A percentile compares a stretch with the other conserved stretches of the same genome.
phyloP scores from a whole-genome alignment of 1,140 invertebrate genomes.

The Drosophila ambigua region DNA sequence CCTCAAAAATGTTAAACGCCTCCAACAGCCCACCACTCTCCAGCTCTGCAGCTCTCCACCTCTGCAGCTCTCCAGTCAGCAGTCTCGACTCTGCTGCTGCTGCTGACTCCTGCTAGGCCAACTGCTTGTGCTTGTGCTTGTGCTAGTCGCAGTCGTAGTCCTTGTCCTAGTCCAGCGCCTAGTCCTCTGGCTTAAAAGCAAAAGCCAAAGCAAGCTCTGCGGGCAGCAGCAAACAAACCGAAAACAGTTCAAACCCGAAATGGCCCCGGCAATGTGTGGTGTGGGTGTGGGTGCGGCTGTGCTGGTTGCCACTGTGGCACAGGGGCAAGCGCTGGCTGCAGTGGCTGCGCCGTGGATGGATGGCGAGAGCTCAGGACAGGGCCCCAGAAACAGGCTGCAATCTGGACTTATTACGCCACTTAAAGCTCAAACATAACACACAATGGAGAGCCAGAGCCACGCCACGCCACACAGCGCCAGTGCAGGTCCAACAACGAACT shows the following conservation, averaged over 20 bases:
- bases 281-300: too few species aligned
- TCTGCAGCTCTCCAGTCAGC: not conserved
- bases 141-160: not conserved
- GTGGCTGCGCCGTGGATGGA: conserved; percentile 3
- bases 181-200: conserved; percentile 68
- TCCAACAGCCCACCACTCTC: conserved; percentile 18
- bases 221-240: conserved; percentile 66
- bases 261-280: too few species aligned
- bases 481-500: not conserved
- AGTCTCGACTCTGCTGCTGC: not conserved
- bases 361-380: conserved; percentile 8
- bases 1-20: conserved; percentile 80
- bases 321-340: too few species aligned
- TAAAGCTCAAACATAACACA: conserved; percentile 69
- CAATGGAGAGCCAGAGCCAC: not conserved
- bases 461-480: not conserved
- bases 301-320: too few species aligned
- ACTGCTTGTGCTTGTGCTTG: not conserved
- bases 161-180: conserved; percentile 12
- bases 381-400: conserved; percentile 42
- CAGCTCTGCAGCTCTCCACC: too few species aligned
- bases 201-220: conserved; percentile 75
- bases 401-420: conserved; percentile 77
- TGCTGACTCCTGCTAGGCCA: not conserved
- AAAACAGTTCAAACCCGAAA: conserved; percentile 12